Evolutionary conservation across 2,797 vertebrate genomes (phyloP).

Genomic region (Semaprochilodus insignis): DNA sequence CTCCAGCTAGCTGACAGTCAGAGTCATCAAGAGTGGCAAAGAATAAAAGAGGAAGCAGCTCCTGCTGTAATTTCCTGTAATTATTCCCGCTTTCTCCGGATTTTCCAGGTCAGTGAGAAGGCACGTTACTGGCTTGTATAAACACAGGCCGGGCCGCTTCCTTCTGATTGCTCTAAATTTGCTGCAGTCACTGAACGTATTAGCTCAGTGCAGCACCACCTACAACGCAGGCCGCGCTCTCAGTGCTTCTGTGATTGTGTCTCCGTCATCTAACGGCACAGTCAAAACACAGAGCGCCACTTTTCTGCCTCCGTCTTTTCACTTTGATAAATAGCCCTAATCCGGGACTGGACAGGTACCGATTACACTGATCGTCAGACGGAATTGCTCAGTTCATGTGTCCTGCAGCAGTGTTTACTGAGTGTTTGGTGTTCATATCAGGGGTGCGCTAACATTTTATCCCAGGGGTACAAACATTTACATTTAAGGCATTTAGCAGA

Average conservation of each 20-base stretch:
- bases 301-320: too few relatives aligned
- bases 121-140: not conserved
- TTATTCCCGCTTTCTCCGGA: conserved; percentile 22
- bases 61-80: conserved; percentile 2
- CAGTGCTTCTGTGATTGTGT: not conserved
- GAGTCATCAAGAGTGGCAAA: not conserved
- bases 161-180: not conserved
- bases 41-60: too few relatives aligned
- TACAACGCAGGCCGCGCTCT: not conserved
- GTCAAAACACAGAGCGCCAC: not conserved
- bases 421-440: too few relatives aligned
- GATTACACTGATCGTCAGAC: too few relatives aligned
- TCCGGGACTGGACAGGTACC: too few relatives aligned
- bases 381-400: too few relatives aligned
- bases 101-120: conserved; percentile 40
- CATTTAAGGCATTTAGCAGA: too few relatives aligned
- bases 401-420: too few relatives aligned
- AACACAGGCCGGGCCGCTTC: not conserved
- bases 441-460: too few relatives aligned
- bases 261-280: too few relatives aligned
- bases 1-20: not conserved
- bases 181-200: not conserved
- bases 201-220: not conserved
- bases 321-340: too few relatives aligned
- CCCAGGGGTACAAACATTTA: too few relatives aligned